Conservation (phyloP, 2,797 vertebrate species). For the Columba guinea region DNA sequence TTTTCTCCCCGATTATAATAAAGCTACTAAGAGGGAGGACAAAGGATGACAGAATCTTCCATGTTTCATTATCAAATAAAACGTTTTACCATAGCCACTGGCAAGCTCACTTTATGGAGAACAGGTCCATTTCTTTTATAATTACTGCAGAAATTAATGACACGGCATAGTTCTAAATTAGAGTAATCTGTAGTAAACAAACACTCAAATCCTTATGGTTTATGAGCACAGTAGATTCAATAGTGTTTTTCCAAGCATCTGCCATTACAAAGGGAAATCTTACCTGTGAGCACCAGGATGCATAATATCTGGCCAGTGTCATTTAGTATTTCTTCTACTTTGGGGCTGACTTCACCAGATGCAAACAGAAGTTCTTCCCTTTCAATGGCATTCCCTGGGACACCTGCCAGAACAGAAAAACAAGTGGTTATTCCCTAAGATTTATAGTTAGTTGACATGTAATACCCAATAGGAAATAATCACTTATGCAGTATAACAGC, state of each 20-base stretch:
- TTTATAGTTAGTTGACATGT: neutral
- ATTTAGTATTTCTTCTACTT: neutral
- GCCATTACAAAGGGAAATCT: neutral
- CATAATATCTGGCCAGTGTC: neutral
- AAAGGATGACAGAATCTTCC: neutral
- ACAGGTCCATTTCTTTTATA: neutral
- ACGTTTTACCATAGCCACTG: neutral
- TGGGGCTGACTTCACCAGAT: neutral
- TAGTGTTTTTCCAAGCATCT: neutral
- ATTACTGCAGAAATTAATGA: neutral
- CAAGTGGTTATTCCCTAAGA: neutral
- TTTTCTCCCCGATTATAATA: neutral
- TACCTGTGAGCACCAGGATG: neutral
- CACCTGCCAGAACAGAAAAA: constrained; percentile 15
- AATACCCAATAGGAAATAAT: constrained; percentile 36
- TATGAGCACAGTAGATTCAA: neutral
- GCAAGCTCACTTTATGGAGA: neutral
- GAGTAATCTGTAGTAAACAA: neutral
- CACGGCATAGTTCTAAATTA: neutral
- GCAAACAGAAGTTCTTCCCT: neutral
- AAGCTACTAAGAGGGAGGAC: neutral
- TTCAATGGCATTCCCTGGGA: constrained; percentile 11
- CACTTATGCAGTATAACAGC: neutral
- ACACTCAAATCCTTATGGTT: rapidly evolving
- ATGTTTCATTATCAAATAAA: neutral